phyloP scores from a whole-genome alignment of 1,140 invertebrate genomes.

The Camponotus vicinus region DNA sequence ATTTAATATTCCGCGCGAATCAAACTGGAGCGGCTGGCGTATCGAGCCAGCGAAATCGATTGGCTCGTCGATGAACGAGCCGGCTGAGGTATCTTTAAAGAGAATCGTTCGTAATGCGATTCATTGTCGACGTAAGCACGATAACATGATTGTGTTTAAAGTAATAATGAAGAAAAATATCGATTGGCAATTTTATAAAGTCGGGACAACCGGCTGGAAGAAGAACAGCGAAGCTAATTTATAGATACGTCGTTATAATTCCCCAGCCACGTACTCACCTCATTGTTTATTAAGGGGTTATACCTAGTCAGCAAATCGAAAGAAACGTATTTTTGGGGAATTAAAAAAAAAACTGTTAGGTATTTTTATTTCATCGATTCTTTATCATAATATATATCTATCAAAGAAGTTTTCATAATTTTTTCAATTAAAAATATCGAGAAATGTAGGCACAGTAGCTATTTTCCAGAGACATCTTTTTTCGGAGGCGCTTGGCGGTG shows the following conservation, averaged over 20 bases:
- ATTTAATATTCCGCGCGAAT: conserved; percentile 32
- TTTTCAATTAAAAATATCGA: too few species aligned
- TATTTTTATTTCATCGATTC: too few species aligned
- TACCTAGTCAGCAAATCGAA: too few species aligned
- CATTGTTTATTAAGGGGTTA: too few species aligned
- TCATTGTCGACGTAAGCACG: not conserved
- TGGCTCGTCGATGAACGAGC: not conserved
- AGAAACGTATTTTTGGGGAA: too few species aligned
- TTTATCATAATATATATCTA: too few species aligned
- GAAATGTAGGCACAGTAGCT: too few species aligned
- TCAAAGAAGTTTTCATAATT: too few species aligned
- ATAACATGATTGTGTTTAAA: not conserved
- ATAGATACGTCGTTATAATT: not conserved
- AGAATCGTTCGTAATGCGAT: not conserved
- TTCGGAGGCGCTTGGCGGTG: too few species aligned
- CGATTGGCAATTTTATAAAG: not conserved
- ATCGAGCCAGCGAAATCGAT: conserved; percentile 19
- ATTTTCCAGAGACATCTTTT: too few species aligned
- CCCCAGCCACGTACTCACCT: not conserved
- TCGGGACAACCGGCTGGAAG: not conserved
- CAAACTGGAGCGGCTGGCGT: not conserved
- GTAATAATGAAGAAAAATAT: not conserved
- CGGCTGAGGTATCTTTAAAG: not conserved
- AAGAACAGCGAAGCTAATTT: not conserved
- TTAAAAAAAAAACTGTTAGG: too few species aligned